Conservation (phyloP, 2,888 invertebrate species). For the Protonemura montana region DNA sequence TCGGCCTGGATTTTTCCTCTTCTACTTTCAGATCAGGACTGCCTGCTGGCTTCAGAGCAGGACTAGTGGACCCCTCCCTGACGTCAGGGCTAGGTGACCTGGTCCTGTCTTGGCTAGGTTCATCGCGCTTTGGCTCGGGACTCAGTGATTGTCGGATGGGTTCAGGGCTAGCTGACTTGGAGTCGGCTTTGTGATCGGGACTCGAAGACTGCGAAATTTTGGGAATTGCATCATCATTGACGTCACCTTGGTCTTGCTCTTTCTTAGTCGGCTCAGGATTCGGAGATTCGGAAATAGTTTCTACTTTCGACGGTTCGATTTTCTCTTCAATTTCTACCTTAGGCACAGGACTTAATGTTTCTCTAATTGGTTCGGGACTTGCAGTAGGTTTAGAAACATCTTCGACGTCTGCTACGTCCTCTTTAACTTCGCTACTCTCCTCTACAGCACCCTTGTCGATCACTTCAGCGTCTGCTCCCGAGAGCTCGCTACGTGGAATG, state of each 20-base stretch:
- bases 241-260: slow-evolving; percentile 33
- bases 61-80: not conserved
- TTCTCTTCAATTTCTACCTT: slow-evolving; percentile 22
- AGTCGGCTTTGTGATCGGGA: not conserved
- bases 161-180: not conserved
- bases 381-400: not conserved
- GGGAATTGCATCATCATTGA: not conserved
- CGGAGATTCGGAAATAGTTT: not conserved
- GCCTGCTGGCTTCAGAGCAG: not conserved
- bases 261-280: not conserved
- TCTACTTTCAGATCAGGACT: slow-evolving; percentile 8
- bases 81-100: not conserved
- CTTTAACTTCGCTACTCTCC: not conserved
- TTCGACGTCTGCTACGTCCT: slow-evolving; percentile 16
- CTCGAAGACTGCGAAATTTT: slow-evolving; percentile 17
- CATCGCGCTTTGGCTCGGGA: not conserved
- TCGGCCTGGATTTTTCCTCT: not conserved
- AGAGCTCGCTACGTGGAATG: not conserved
- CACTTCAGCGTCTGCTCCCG: not conserved
- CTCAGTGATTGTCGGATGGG: not conserved
- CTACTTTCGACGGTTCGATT: not conserved
- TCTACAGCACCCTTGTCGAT: not conserved
- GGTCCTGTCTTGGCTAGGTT: not conserved
- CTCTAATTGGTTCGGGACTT: not conserved
- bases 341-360: not conserved